Conservation (phyloP, 1,140 invertebrate genomes). For the Drosophila oshimai region DNA sequence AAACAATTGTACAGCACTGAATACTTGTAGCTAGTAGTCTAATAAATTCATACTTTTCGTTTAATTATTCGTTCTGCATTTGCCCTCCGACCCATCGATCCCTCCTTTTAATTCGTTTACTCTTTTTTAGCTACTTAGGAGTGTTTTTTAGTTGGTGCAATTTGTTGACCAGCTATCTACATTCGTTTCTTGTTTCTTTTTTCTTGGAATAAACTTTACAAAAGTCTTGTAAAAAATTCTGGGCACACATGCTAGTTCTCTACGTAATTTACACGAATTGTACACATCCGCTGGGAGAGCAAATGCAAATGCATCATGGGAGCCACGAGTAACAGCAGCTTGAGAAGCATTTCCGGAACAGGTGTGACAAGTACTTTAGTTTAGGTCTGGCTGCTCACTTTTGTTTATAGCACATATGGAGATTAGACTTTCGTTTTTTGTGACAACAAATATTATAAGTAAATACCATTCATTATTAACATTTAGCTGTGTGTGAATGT, state of each 20-base stretch:
- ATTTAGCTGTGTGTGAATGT: constrained; percentile 52
- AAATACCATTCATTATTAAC: constrained; percentile 66
- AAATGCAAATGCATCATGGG: constrained; percentile 22
- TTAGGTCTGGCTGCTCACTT: not conserved
- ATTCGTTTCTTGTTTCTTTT: constrained; percentile 5
- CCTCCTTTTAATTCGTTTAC: constrained; percentile 3
- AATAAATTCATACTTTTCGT: constrained; percentile 75
- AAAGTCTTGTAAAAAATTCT: constrained; percentile 26
- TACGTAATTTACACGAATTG: constrained; percentile 30
- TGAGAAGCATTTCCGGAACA: constrained; percentile 53
- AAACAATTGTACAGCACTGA: constrained; percentile 58
- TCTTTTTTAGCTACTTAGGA: constrained; percentile 28
- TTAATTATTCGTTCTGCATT: constrained; percentile 57
- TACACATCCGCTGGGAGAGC: constrained; percentile 3
- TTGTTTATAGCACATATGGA: constrained; percentile 68
- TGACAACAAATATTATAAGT: constrained; percentile 64
- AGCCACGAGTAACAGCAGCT: constrained; percentile 46
- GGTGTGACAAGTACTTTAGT: constrained; percentile 48
- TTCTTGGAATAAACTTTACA: constrained; percentile 16
- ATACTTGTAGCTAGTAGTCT: constrained; percentile 56
- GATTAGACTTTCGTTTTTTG: constrained; percentile 47
- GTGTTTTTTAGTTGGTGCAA: constrained; percentile 26
- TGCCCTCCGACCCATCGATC: constrained; percentile 31
- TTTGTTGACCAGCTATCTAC: constrained; percentile 38
- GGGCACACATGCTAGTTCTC: not conserved